A percentile compares a stretch with the other conserved stretches of the same genome.
Conservation (phyloP, 2,888 invertebrate species). For the Epistrophe grossulariae region DNA sequence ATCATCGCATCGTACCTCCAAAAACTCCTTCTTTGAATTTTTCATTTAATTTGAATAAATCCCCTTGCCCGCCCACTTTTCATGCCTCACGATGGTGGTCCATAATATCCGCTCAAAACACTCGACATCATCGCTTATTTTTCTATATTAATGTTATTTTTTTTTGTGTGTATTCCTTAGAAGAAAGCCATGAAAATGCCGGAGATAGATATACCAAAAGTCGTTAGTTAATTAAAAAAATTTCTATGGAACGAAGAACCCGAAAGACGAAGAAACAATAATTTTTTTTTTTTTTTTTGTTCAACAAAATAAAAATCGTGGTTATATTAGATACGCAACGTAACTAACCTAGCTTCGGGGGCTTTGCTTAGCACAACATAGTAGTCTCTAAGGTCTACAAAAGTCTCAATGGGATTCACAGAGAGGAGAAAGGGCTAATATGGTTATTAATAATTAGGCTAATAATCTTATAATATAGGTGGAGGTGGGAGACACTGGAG, state of each 20-base stretch:
- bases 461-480: slow-evolving; percentile 60
- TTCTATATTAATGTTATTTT: background rate
- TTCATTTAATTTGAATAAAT: slow-evolving; percentile 41
- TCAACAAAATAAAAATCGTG: slow-evolving; percentile 13
- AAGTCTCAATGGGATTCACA: slow-evolving; percentile 31
- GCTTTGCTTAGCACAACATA: slow-evolving; percentile 38
- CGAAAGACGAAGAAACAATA: slow-evolving; percentile 31
- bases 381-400: slow-evolving; percentile 5
- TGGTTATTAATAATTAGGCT: slow-evolving; percentile 72
- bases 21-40: slow-evolving; percentile 31
- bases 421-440: slow-evolving; percentile 48
- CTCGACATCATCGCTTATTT: slow-evolving; percentile 14
- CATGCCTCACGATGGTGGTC: slow-evolving; percentile 28
- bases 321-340: slow-evolving; percentile 43
- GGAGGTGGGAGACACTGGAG: slow-evolving; percentile 6
- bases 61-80: slow-evolving; percentile 25
- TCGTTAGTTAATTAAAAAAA: slow-evolving; percentile 76
- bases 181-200: slow-evolving; percentile 66
- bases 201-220: slow-evolving; percentile 59
- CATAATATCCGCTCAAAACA: slow-evolving; percentile 31
- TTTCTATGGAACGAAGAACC: slow-evolving; percentile 42
- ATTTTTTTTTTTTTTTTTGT: too few species aligned
- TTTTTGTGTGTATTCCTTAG: background rate
- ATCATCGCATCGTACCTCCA: slow-evolving; percentile 38
- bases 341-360: slow-evolving; percentile 64